Conservation (phyloP, 1,140 invertebrate genomes). For the Camponotus pennsylvanicus region DNA sequence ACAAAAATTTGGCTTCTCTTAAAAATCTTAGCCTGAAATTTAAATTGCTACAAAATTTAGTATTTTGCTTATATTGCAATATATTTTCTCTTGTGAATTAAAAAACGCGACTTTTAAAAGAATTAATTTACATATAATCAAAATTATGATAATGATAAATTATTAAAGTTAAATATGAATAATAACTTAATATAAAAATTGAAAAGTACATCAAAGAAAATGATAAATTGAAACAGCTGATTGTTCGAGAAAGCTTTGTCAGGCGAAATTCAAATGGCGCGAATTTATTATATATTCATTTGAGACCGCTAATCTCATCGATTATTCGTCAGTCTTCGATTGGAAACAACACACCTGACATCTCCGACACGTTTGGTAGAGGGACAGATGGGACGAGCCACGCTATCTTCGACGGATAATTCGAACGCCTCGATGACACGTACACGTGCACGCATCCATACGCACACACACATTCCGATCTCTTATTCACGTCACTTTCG, state of each 20-base stretch:
- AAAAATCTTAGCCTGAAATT: too few relatives aligned
- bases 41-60: too few relatives aligned
- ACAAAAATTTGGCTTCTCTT: too few relatives aligned
- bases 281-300: constrained; percentile 26
- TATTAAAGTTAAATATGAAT: too few relatives aligned
- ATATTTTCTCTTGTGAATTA: too few relatives aligned
- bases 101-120: too few relatives aligned
- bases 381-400: constrained; percentile 69
- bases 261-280: not conserved
- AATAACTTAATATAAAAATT: not conserved
- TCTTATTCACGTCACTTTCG: constrained; percentile 32
- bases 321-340: constrained; percentile 38
- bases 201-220: not conserved
- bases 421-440: constrained; percentile 69
- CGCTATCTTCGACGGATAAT: constrained; percentile 70
- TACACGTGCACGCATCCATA: not conserved
- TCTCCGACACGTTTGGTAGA: constrained; percentile 31
- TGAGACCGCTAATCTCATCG: constrained; percentile 3
- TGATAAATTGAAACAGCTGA: not conserved
- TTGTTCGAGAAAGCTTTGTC: constrained; percentile 3
- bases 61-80: too few relatives aligned
- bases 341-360: constrained; percentile 49
- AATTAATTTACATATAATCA: not conserved
- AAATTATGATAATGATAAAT: not conserved
- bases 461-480: not conserved